A percentile compares a stretch with the other conserved stretches of the same genome.
phyloP scores from a whole-genome alignment of 2,113 vertebrate genomes.

The Equus quagga region DNA sequence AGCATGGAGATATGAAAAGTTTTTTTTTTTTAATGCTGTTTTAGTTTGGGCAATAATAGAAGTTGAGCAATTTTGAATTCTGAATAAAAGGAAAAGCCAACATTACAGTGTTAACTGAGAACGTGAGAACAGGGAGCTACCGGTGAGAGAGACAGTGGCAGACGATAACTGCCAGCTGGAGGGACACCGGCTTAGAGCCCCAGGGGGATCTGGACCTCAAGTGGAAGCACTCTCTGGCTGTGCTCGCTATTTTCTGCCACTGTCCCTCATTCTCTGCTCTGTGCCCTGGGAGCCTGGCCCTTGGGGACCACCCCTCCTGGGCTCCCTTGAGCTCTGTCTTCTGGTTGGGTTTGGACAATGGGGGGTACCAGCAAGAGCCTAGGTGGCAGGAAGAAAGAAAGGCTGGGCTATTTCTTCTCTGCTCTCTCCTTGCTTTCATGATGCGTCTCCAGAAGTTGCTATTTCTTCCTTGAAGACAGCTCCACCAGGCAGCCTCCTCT shows the following conservation, averaged over 20 bases:
- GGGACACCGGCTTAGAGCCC: not conserved
- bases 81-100: not conserved
- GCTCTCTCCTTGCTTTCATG: not conserved
- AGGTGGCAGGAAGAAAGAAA: not conserved
- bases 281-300: not conserved
- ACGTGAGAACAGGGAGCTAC: not conserved
- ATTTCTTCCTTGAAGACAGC: not conserved
- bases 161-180: not conserved
- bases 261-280: not conserved
- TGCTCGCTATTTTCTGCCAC: not conserved
- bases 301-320: not conserved
- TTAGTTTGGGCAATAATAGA: not conserved
- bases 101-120: not conserved
- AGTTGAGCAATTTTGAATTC: constrained; percentile 36
- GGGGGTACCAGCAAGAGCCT: not conserved
- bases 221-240: too few species aligned
- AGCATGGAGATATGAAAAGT: not conserved
- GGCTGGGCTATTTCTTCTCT: not conserved
- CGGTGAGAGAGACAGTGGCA: not conserved
- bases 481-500: not conserved
- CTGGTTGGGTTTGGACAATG: not conserved
- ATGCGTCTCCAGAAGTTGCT: not conserved
- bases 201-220: not conserved
- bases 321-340: not conserved
- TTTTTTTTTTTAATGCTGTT: not conserved